Evolutionary conservation across 2,888 invertebrate species (phyloP).

Genomic region (Agriopis leucophaearia): DNA sequence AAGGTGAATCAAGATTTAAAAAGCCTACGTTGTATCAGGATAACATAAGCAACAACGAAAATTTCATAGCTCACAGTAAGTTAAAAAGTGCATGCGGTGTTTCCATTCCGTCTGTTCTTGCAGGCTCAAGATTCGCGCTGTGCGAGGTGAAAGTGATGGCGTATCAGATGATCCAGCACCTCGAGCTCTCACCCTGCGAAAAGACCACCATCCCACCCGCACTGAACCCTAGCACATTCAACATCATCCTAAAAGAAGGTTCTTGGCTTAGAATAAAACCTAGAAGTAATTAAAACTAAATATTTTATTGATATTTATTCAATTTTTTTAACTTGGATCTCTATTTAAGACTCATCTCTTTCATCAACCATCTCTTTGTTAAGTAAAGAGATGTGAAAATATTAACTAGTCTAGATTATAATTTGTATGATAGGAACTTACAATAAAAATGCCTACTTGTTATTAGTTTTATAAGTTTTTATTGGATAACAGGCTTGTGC

Average conservation of each 20-base stretch:
- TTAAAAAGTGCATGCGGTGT: too few species aligned
- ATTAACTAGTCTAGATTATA: background rate
- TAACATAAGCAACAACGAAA: too few species aligned
- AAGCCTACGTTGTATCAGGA: too few species aligned
- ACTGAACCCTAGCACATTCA: conserved; percentile 52
- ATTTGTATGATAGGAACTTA: background rate
- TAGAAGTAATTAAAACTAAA: conserved; percentile 34
- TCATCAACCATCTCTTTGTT: background rate
- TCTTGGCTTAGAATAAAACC: conserved; percentile 60
- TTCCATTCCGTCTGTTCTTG: background rate
- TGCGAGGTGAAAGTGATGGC: conserved; percentile 69
- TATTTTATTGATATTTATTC: background rate
- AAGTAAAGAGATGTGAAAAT: background rate
- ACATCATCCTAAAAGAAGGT: conserved; percentile 57
- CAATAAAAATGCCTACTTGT: background rate
- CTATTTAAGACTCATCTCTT: conserved; percentile 11
- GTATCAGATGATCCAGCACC: conserved; percentile 62
- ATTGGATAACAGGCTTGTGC: too few species aligned
- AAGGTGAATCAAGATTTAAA: too few species aligned
- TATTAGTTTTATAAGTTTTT: too few species aligned
- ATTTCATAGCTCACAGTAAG: too few species aligned
- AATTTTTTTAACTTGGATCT: conserved; percentile 3
- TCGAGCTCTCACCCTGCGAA: conserved; percentile 60
- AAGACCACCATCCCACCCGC: conserved; percentile 56
- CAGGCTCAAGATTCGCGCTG: conserved; percentile 70